These are phyloP conservation scores for Hyposoter dolosus DNA, from an alignment of 2,888 invertebrate species.

Conservation along the genomic window DNA sequence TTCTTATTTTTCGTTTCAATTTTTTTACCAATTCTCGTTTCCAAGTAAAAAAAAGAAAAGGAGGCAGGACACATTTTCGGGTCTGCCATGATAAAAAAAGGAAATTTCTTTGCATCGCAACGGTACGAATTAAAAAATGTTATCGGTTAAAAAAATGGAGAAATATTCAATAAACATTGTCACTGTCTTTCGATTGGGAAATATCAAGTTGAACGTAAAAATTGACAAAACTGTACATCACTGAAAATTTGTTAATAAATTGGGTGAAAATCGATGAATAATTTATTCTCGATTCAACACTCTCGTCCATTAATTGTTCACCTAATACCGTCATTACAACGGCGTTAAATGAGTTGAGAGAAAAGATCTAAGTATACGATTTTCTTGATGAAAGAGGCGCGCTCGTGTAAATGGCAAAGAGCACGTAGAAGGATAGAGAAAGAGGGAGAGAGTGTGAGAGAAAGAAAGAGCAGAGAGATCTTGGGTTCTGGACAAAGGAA, in stretches of 20 bases:
- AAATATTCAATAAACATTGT: no score
- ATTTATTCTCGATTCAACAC: not conserved
- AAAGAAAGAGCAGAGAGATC: slow-evolving; percentile 16
- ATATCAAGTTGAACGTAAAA: not conserved
- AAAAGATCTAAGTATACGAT: not conserved
- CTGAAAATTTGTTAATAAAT: not conserved
- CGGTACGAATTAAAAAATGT: no score
- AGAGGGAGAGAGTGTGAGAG: not conserved
- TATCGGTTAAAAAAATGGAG: no score
- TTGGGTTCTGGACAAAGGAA: slow-evolving; percentile 52
- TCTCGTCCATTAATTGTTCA: not conserved
- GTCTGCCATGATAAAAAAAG: no score
- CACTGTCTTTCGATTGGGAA: no score
- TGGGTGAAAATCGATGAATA: not conserved
- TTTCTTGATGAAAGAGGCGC: slow-evolving; percentile 13
- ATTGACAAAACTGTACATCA: accelerated
- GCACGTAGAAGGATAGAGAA: not conserved
- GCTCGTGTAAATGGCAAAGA: not conserved
- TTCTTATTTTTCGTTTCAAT: not conserved
- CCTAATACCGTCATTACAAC: not conserved
- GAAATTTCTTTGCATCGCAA: no score
- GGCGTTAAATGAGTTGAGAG: not conserved
- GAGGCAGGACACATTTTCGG: no score
- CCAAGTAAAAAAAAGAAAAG: no score
- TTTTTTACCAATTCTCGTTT: not conserved